These are phyloP conservation scores for Muscidifurax raptorellus DNA, from an alignment of 1,140 invertebrate species.

Conservation along the genomic window DNA sequence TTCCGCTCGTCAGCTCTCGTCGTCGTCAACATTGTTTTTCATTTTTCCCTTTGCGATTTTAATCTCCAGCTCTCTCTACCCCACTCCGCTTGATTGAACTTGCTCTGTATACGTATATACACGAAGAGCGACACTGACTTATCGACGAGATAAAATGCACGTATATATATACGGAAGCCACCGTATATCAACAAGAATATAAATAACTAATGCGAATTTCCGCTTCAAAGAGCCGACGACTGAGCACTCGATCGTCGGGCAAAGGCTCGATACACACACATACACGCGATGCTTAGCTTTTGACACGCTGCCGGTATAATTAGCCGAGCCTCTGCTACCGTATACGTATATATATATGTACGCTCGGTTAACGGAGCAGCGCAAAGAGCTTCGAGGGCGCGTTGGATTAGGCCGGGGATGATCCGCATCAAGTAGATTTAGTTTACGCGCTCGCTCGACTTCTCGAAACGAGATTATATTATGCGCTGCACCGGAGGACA, in stretches of 20 bases:
- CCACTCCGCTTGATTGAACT: conserved; percentile 50
- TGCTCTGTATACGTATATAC: conserved; percentile 31
- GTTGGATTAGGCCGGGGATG: conserved; percentile 32
- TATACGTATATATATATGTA: too few species aligned
- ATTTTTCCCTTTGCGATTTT: conserved; percentile 1
- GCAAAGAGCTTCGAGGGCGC: background rate
- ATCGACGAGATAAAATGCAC: too few species aligned
- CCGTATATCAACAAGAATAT: too few species aligned
- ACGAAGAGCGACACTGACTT: too few species aligned
- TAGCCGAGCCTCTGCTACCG: background rate
- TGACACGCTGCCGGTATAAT: background rate
- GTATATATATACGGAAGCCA: too few species aligned
- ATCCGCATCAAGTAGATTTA: conserved; percentile 47
- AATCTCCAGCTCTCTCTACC: background rate
- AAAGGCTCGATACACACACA: background rate
- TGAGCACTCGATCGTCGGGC: background rate
- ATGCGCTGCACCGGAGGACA: conserved; percentile 4
- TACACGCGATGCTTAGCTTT: background rate
- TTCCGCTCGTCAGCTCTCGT: conserved; percentile 34
- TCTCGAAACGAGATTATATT: conserved; percentile 25
- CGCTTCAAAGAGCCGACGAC: too few species aligned
- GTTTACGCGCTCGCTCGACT: conserved; percentile 40
- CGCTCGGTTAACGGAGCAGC: background rate
- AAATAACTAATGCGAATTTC: too few species aligned
- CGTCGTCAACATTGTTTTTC: conserved; percentile 22